Evolutionary conservation across 2,888 invertebrate species (phyloP), one percentile per base, ranked within the genome.

Genomic region (Mesochorus sp.): DNA sequence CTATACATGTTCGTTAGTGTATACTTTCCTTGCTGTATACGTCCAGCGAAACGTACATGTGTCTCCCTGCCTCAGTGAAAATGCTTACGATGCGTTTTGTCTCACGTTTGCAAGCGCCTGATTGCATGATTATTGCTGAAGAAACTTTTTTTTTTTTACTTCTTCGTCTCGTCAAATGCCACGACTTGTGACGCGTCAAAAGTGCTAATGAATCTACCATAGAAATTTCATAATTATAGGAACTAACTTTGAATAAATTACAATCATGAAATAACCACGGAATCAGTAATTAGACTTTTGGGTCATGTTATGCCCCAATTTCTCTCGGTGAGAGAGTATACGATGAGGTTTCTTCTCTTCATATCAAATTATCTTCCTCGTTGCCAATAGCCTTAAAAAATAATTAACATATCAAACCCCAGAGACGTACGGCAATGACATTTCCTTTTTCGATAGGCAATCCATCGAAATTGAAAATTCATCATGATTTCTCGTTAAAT

Each of bases 121-220:
- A 26, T 42, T 42, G 3, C 12, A 26, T n/a, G 14, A 61, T 61
- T 26, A 44, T 62, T 19, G 61, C 28, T 44, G n/a, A 19, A 62
- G n/a, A 31, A n/a, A n/a, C n/a, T n/a, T n/a, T n/a, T n/a, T n/a
- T n/a, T n/a, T n/a, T n/a, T n/a, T n/a, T n/a, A 42, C 17, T 61
- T 28, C 14, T 28, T 44, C 44, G 44, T 47, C 44, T 44, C 31
- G 19, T 62, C 47, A 62, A 62, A 62, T 47, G 44, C 31, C 31
- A 62, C 31, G 31, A 31, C 44, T n/a, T 44, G 6, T 62, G 8
- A 62, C 31, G 28, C 31, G 47, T n/a, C 61, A 39, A 19, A 28
- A 17, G 26, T 47, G 31, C 47, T 62, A 31, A 62, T 62, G n/a
- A 19, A 44, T 2, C 10, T 5, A 3, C n/a, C 28, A 12, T 19